phyloP scores from a whole-genome alignment of 2,113 vertebrate species.

The Climacteris rufus region DNA sequence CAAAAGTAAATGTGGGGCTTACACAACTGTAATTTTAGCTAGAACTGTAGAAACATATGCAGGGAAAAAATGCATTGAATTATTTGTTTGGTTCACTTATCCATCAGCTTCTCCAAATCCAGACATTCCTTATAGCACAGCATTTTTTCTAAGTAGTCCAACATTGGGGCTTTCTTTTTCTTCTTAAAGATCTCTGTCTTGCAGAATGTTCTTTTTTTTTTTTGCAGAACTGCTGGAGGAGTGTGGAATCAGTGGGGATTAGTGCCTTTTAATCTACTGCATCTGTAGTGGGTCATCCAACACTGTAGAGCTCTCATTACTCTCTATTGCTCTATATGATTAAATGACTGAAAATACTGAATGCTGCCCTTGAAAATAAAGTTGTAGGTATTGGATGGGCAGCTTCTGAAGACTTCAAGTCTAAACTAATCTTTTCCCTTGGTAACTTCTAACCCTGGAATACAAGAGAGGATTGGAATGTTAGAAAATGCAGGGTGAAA shows the following conservation, averaged over 20 bases:
- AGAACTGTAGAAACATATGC: not conserved
- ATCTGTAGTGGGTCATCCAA: slow-evolving; percentile 70
- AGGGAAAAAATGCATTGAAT: not conserved
- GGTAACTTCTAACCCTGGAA: not conserved
- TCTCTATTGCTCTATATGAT: slow-evolving; percentile 57
- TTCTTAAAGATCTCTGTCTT: slow-evolving; percentile 22
- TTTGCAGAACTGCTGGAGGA: slow-evolving; percentile 51
- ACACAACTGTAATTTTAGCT: slow-evolving; percentile 18
- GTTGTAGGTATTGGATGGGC: slow-evolving; percentile 47
- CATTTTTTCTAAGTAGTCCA: not conserved
- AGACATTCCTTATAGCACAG: slow-evolving; percentile 54
- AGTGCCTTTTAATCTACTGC: slow-evolving; percentile 79
- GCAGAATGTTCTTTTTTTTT: slow-evolving; percentile 38
- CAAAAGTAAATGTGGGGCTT: slow-evolving; percentile 2
- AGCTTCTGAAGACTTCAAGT: slow-evolving; percentile 48
- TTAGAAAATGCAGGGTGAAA: not conserved
- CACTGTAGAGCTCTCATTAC: slow-evolving; percentile 47
- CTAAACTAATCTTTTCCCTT: slow-evolving; percentile 35
- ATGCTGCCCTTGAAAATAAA: slow-evolving; percentile 64
- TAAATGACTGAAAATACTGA: slow-evolving; percentile 60
- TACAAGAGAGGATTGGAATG: not conserved
- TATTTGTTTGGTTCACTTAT: slow-evolving; percentile 55
- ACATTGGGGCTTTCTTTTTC: not conserved
- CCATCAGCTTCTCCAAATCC: slow-evolving; percentile 67
- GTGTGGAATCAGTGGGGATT: slow-evolving; percentile 71